Percentiles rank a stretch among this genome's conserved stretches.
Evolutionary conservation across 2,113 vertebrate species (phyloP).

Genomic region (Acrocephalus arundinaceus): DNA sequence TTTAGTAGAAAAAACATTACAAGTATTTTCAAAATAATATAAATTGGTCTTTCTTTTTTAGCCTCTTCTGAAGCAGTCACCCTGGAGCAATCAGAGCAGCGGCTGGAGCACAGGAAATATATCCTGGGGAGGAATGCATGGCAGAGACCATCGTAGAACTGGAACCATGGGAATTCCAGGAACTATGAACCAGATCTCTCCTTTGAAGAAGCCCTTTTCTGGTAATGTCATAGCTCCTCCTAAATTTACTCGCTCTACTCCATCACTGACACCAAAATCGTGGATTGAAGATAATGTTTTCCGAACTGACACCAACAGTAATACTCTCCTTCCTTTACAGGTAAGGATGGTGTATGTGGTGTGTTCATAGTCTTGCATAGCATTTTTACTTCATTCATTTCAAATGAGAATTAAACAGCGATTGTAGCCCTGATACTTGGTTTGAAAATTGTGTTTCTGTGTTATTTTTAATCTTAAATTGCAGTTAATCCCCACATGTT

Average conservation of each 20-base stretch:
- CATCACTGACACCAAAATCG: conserved; percentile 89
- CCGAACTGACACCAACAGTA: conserved; percentile 97
- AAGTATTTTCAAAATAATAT: background rate
- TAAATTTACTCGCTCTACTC: conserved; percentile 91
- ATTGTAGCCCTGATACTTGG: background rate
- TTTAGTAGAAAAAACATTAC: background rate
- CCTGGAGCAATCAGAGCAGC: conserved; percentile 92
- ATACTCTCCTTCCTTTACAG: conserved; percentile 94
- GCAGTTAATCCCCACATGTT: accelerated
- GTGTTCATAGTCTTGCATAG: background rate
- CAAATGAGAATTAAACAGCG: background rate
- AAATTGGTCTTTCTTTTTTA: conserved; percentile 56
- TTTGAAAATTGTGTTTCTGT: background rate
- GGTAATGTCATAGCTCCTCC: conserved; percentile 97
- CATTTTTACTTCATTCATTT: background rate
- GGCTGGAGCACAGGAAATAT: conserved; percentile 92
- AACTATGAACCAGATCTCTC: conserved; percentile 90
- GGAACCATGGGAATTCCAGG: conserved; percentile 89
- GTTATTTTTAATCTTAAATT: background rate
- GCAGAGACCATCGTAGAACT: conserved; percentile 90
- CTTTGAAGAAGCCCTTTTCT: conserved; percentile 95
- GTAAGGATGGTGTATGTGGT: conserved; percentile 77
- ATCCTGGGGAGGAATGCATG: conserved; percentile 89
- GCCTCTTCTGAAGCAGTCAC: conserved; percentile 96
- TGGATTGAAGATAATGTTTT: conserved; percentile 98